Conservation (phyloP, 2,113 vertebrate genomes). For the Colossoma macropomum region DNA sequence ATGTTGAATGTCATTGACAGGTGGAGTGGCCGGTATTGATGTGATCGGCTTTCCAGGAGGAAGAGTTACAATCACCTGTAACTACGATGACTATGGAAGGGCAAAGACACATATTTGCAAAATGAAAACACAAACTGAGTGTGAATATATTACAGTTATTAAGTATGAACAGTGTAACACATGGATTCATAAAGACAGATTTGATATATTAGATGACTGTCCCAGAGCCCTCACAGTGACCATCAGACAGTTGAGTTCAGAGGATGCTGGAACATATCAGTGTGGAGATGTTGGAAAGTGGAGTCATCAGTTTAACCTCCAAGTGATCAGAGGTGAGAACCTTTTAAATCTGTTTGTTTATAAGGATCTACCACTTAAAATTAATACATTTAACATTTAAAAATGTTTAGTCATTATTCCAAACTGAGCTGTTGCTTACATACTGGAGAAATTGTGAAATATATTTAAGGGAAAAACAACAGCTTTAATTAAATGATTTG, state of each 20-base stretch:
- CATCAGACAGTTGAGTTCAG: neutral
- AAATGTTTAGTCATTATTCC: too few relatives aligned
- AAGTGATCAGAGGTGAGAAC: neutral
- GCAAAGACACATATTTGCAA: neutral
- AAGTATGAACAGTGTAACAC: neutral
- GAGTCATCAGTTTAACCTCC: neutral
- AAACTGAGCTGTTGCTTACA: too few relatives aligned
- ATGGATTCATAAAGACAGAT: neutral
- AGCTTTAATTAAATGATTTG: too few relatives aligned
- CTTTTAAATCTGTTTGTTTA: neutral
- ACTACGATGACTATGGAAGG: neutral
- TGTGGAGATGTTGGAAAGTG: neutral
- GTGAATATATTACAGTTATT: neutral
- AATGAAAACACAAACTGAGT: neutral
- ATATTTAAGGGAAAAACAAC: too few relatives aligned
- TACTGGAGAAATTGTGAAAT: too few relatives aligned
- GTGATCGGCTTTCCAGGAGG: neutral
- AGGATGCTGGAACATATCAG: neutral
- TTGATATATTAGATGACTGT: neutral
- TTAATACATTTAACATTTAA: too few relatives aligned
- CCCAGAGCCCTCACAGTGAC: neutral
- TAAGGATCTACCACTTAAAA: too few relatives aligned
- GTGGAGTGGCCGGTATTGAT: neutral
- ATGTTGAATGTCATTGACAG: neutral
- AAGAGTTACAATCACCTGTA: neutral